Evolutionary conservation across 2,797 vertebrate genomes (phyloP).

Genomic region (Cryptoprocta ferox): DNA sequence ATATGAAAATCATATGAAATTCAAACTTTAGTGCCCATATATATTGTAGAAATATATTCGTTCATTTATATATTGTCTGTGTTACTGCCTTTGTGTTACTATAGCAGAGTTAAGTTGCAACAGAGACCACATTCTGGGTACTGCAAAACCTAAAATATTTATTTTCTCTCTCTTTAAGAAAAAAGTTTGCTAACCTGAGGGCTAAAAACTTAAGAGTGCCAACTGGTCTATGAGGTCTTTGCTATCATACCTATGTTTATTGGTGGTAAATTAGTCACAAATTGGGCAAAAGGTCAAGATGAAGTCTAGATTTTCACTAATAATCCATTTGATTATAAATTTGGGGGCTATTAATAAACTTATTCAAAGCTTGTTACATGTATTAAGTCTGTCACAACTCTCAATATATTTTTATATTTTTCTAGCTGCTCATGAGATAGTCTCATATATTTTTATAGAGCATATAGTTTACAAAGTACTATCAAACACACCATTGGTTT

Average conservation of each 20-base stretch:
- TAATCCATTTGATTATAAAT: conserved; percentile 6
- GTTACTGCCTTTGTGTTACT: not conserved
- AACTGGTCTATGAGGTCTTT: not conserved
- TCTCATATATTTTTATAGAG: not conserved
- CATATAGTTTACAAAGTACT: not conserved
- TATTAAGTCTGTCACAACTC: not conserved
- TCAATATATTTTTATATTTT: not conserved
- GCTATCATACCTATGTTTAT: not conserved
- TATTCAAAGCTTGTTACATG: not conserved
- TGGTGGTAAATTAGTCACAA: not conserved
- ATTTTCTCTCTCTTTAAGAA: not conserved
- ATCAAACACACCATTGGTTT: not conserved
- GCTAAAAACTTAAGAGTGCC: not conserved
- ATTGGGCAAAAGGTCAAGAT: conserved; percentile 21
- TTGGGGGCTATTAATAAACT: not conserved
- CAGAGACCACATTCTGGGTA: not conserved
- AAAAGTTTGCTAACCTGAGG: not conserved
- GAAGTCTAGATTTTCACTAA: not conserved
- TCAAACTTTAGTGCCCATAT: not conserved
- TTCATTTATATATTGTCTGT: not conserved
- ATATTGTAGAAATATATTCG: not conserved
- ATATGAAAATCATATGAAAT: not conserved
- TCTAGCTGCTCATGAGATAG: not conserved
- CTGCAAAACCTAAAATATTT: not conserved
- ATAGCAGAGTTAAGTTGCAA: not conserved